phyloP scores from a whole-genome alignment of 2,113 vertebrate genomes.

The Mustela lutreola region DNA sequence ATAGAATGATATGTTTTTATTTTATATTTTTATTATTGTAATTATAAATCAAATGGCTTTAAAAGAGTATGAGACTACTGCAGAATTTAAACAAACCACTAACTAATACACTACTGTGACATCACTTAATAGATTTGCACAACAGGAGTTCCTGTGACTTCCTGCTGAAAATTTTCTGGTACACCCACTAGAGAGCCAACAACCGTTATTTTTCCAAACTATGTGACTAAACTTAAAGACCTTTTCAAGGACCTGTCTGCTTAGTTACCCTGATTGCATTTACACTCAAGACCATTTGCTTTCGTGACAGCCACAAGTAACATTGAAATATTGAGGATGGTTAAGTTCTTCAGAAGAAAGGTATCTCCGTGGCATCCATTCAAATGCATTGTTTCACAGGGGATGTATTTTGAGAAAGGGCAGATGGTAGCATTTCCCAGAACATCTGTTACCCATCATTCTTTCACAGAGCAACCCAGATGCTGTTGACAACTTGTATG shows the following conservation, averaged over 20 bases:
- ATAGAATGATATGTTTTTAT: neutral
- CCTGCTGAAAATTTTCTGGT: neutral
- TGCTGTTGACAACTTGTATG: conserved; percentile 88
- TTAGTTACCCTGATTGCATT: conserved; percentile 33
- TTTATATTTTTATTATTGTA: neutral
- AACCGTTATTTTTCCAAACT: neutral
- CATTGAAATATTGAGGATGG: conserved; percentile 69
- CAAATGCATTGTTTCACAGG: conserved; percentile 81
- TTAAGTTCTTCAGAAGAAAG: conserved; percentile 79
- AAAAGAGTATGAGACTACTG: neutral
- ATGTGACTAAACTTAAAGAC: conserved; percentile 2
- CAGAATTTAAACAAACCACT: neutral
- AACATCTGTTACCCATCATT: conserved; percentile 91
- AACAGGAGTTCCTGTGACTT: neutral
- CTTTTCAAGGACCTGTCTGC: conserved; percentile 27
- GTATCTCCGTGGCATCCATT: conserved; percentile 73
- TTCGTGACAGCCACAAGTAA: conserved; percentile 63
- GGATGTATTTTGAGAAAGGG: conserved; percentile 81
- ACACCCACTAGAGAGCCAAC: neutral
- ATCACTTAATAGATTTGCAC: neutral
- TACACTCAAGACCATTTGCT: conserved; percentile 63
- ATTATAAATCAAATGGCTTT: neutral
- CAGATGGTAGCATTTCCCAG: conserved; percentile 88
- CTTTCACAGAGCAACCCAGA: conserved; percentile 87
- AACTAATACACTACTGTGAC: neutral